phyloP scores from a whole-genome alignment of 2,888 invertebrate genomes.

The Eledona agricola region DNA sequence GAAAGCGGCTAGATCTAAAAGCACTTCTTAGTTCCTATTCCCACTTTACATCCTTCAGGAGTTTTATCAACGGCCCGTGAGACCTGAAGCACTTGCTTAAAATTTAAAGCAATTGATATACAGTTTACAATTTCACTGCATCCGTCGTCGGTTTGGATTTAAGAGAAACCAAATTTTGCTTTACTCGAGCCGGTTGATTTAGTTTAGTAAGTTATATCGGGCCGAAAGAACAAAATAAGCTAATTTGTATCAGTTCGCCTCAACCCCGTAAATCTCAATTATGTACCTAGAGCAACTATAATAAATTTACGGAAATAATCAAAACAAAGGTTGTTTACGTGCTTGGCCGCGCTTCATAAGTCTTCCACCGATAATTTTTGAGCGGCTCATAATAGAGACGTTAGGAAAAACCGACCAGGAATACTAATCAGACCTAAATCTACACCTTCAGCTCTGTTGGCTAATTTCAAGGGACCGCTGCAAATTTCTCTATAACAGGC shows the following conservation, averaged over 20 bases:
- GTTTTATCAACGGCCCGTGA: constrained; percentile 15
- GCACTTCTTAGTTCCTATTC: constrained; percentile 20
- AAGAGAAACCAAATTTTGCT: constrained; percentile 2
- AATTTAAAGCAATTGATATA: constrained; percentile 31
- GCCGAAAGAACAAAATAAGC: constrained; percentile 12
- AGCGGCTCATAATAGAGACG: constrained; percentile 12
- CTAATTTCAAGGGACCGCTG: constrained; percentile 28
- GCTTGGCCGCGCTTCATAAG: constrained; percentile 25
- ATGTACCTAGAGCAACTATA: constrained; percentile 27
- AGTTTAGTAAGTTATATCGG: constrained; percentile 11
- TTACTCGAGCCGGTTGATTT: constrained; percentile 1
- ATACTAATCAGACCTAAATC: constrained; percentile 32
- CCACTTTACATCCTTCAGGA: constrained; percentile 17
- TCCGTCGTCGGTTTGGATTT: too few relatives aligned
- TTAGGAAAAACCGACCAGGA: constrained; percentile 20
- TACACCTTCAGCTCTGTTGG: constrained; percentile 20
- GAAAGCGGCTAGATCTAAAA: constrained; percentile 16
- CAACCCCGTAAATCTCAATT: constrained; percentile 18
- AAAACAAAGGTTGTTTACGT: constrained; percentile 35
- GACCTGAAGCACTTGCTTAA: constrained; percentile 22
- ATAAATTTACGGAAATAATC: constrained; percentile 35
- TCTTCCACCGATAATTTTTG: constrained; percentile 29
- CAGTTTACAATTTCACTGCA: too few relatives aligned
- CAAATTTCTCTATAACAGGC: constrained; percentile 22
- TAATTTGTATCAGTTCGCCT: constrained; percentile 31